These are phyloP conservation scores for Lasioglossum pauxillum DNA, from an alignment of 2,888 invertebrate species.

Conservation along the genomic window DNA sequence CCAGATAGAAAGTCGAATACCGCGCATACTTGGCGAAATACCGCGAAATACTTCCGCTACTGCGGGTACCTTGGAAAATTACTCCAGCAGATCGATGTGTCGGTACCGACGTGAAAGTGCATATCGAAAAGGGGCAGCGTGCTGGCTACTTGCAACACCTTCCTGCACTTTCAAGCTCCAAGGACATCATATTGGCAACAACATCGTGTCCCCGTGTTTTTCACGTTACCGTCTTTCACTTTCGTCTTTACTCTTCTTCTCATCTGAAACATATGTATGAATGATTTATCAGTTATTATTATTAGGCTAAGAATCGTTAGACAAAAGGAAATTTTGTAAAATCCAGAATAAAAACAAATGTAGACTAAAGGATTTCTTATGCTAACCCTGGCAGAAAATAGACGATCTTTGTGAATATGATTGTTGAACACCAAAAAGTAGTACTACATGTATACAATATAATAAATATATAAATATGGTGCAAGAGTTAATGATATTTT, in stretches of 20 bases:
- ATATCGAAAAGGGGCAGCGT: conserved; percentile 57
- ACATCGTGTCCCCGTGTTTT: conserved; percentile 52
- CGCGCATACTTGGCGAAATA: conserved; percentile 73
- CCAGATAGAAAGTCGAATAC: conserved; percentile 79
- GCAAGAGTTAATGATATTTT: too few relatives aligned
- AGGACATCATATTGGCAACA: conserved; percentile 54
- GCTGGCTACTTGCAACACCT: conserved; percentile 54
- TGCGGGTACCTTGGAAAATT: conserved; percentile 65
- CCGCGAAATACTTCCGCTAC: conserved; percentile 78
- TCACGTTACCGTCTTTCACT: conserved; percentile 52
- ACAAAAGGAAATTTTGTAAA: neutral
- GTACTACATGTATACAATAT: too few relatives aligned
- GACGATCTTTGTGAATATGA: too few relatives aligned
- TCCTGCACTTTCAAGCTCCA: conserved; percentile 67
- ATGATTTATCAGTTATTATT: neutral
- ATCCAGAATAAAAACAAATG: neutral
- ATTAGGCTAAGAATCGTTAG: neutral
- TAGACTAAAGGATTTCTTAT: too few relatives aligned
- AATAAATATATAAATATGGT: too few relatives aligned
- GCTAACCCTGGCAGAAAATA: too few relatives aligned
- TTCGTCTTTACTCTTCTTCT: conserved; percentile 35
- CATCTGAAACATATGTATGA: neutral
- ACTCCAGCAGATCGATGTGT: conserved; percentile 46
- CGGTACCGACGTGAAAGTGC: conserved; percentile 63
- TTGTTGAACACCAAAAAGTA: too few relatives aligned